Evolutionary conservation across 2,888 invertebrate species (phyloP), one percentile per base, ranked within the genome.

Genomic region (Yponomeuta cagnagella): DNA sequence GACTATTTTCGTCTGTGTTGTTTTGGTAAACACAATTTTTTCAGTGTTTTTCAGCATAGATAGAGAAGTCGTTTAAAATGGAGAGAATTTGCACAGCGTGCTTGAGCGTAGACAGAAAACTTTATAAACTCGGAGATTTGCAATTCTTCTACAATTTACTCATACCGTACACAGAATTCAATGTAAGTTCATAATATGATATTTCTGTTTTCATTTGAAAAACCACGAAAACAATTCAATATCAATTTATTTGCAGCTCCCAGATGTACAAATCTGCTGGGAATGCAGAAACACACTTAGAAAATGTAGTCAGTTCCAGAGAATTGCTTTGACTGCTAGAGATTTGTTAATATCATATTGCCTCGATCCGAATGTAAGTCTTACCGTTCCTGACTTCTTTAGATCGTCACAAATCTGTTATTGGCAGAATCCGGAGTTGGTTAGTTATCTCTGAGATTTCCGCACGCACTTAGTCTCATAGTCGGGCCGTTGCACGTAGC

Each of bases 91-190:
- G 68, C 33, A 30, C 68, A 23, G 52, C 68, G 2, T 68, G 68
- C 31, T 15, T 68, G 4, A 68, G 68, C 52, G 23, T n/a, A 10
- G 68, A 68, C 68, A 68, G 68, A 48, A 23, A 48, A 12, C 68
- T 68, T 4, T 52, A 10, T 68, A 10, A 68, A 23, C 68, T 68
- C 5, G 52, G 15, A 9, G 48, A n/a, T 30, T 52, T 68, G 30
- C 68, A 31, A 48, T 31, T 30, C 9, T 23, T 68, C 10, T 68
- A 68, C 31, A 10, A 68, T 10, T 30, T 52, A 37, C 52, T 68
- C 5, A 31, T 68, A 8, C 68, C 68, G 10, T 48, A 31, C 30
- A 10, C 30, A 5, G 68, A 52, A 31, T 30, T 52, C 48, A 52
- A 68, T 12, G 68, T 68, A 68, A 52, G 67, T 67, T 15, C 31